These are phyloP conservation scores for Schizopygopsis malacanthus DNA, from an alignment of 2,797 vertebrate genomes.

Conservation along the genomic window DNA sequence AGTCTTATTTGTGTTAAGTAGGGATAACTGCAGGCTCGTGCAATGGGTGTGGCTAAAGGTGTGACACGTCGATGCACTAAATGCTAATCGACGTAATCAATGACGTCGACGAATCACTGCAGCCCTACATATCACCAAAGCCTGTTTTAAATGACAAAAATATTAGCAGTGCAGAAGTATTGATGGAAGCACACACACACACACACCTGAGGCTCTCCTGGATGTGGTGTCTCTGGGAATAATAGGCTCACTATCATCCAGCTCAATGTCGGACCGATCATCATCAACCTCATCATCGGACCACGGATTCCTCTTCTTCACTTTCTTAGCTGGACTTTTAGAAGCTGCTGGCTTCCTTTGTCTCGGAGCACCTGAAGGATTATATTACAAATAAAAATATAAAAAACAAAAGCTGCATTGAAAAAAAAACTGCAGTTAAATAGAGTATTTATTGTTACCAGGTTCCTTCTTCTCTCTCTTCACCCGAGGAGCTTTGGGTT, in stretches of 20 bases:
- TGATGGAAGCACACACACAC: background rate
- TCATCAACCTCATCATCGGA: constrained; percentile 93
- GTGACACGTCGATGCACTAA: no score
- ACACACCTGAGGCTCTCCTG: constrained; percentile 89
- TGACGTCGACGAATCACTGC: no score
- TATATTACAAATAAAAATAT: background rate
- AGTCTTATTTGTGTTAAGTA: no score
- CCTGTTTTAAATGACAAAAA: background rate
- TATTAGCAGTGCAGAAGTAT: background rate
- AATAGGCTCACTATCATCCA: constrained; percentile 87
- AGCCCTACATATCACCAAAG: background rate
- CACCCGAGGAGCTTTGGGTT: constrained; percentile 81
- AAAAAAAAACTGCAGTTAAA: background rate
- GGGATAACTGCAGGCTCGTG: no score
- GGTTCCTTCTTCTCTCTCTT: constrained; percentile 95
- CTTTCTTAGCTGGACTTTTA: constrained; percentile 80
- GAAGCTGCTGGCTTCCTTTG: constrained; percentile 82
- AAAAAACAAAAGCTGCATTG: background rate
- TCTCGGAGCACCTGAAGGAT: constrained; percentile 74
- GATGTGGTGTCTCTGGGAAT: constrained; percentile 94
- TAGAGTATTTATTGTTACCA: constrained; percentile 72
- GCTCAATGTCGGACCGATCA: constrained; percentile 90
- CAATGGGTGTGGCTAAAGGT: no score
- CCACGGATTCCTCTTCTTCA: constrained; percentile 84
- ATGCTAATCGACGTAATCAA: no score